Conservation (phyloP, 2,888 invertebrate genomes). For the Chymomyza fuscimana region DNA sequence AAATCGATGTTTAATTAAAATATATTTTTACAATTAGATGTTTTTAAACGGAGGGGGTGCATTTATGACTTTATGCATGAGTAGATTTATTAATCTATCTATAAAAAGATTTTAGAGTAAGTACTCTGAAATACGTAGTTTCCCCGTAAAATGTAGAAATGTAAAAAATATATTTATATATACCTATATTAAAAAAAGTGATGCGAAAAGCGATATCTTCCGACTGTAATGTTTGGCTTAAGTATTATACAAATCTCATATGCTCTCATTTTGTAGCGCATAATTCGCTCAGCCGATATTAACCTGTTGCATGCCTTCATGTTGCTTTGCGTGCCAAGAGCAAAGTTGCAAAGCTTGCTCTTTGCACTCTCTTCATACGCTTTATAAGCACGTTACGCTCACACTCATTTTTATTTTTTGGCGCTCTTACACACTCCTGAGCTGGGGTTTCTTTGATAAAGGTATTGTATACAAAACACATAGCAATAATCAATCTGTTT, state of each 20-base stretch:
- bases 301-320: slow-evolving; percentile 62
- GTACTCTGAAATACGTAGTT: no score
- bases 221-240: not conserved
- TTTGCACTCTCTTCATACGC: not conserved
- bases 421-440: not conserved
- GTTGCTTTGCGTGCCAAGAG: slow-evolving; percentile 10
- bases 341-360: not conserved
- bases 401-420: slow-evolving; percentile 1
- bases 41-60: no score
- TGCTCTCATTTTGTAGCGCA: slow-evolving; percentile 40
- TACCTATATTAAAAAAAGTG: no score
- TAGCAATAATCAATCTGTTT: slow-evolving; percentile 30
- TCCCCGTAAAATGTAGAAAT: no score
- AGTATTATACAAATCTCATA: slow-evolving; percentile 4
- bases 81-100: no score
- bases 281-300: slow-evolving; percentile 31
- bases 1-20: no score
- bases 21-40: no score
- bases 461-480: slow-evolving; percentile 39
- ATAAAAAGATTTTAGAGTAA: no score
- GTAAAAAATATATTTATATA: no score
- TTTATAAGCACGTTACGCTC: not conserved
- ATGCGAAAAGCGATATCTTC: no score
- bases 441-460: slow-evolving; percentile 26
- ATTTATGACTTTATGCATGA: no score